Evolutionary conservation across 1,140 invertebrate genomes (phyloP).

Genomic region (Bombus confusus): DNA sequence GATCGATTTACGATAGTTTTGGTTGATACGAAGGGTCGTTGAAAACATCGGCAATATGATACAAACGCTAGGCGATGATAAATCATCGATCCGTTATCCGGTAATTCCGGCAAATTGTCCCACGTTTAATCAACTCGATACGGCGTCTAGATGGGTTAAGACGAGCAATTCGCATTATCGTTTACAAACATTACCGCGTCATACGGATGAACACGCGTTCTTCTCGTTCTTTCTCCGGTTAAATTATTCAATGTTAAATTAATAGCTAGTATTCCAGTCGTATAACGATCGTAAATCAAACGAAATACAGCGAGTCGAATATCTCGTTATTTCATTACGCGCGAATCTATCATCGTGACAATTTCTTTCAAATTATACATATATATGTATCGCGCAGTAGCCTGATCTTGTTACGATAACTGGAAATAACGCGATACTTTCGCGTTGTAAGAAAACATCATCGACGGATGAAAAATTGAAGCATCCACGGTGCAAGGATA

Average conservation of each 20-base stretch:
- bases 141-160: background rate
- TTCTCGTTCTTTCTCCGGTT: background rate
- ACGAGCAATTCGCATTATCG: background rate
- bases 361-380: background rate
- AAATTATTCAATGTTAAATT: constrained; percentile 11
- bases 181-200: background rate
- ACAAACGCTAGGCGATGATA: constrained; percentile 22
- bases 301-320: too few relatives aligned
- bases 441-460: background rate
- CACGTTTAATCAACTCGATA: constrained; percentile 24
- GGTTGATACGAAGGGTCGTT: background rate
- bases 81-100: constrained; percentile 54
- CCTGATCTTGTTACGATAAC: background rate
- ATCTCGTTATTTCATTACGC: background rate
- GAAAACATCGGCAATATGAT: constrained; percentile 18
- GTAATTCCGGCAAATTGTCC: constrained; percentile 37
- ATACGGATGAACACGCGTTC: too few relatives aligned
- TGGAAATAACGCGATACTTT: background rate
- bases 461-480: constrained; percentile 1
- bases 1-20: constrained; percentile 46
- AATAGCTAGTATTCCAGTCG: background rate
- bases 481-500: background rate
- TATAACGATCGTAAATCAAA: constrained; percentile 11
- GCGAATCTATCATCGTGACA: background rate
- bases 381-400: rapidly evolving